phyloP scores from a whole-genome alignment of 2,888 invertebrate genomes.

The Ceriagrion tenellum region DNA sequence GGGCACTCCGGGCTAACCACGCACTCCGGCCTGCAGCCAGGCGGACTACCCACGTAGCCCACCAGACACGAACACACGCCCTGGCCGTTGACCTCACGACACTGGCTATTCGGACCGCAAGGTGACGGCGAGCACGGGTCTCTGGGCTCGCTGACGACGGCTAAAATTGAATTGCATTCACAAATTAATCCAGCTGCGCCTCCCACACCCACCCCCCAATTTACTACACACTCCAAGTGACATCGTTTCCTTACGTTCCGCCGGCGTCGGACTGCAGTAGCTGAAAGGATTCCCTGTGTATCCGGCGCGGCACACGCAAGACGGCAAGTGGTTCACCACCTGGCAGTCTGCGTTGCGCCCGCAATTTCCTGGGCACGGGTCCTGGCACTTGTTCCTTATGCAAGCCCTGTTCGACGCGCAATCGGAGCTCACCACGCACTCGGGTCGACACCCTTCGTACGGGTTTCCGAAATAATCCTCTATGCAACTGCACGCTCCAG shows the following conservation, averaged over 20 bases:
- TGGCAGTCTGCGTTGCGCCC: conserved; percentile 86
- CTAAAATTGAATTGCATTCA: conserved; percentile 50
- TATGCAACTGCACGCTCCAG: conserved; percentile 86
- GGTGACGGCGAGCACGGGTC: conserved; percentile 82
- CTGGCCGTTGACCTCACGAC: conserved; percentile 82
- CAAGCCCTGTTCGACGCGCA: conserved; percentile 85
- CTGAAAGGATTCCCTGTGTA: conserved; percentile 76
- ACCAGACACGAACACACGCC: conserved; percentile 86
- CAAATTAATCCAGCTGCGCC: neutral
- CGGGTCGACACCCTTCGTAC: conserved; percentile 85
- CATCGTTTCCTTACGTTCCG: conserved; percentile 75
- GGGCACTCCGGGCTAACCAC: conserved; percentile 84
- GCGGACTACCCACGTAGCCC: conserved; percentile 84
- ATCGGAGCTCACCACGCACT: conserved; percentile 86
- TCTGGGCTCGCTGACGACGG: conserved; percentile 75
- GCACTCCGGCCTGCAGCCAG: conserved; percentile 85
- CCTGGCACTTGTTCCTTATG: conserved; percentile 84
- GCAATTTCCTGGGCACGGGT: conserved; percentile 87
- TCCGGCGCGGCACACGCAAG: conserved; percentile 81
- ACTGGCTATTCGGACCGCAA: conserved; percentile 84
- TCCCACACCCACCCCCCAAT: neutral
- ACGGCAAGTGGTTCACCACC: conserved; percentile 86
- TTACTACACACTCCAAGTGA: neutral
- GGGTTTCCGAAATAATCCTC: conserved; percentile 84
- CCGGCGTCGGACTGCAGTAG: conserved; percentile 75